phyloP scores from a whole-genome alignment of 2,888 invertebrate genomes.

The Thysanoteuthis rhombus region DNA sequence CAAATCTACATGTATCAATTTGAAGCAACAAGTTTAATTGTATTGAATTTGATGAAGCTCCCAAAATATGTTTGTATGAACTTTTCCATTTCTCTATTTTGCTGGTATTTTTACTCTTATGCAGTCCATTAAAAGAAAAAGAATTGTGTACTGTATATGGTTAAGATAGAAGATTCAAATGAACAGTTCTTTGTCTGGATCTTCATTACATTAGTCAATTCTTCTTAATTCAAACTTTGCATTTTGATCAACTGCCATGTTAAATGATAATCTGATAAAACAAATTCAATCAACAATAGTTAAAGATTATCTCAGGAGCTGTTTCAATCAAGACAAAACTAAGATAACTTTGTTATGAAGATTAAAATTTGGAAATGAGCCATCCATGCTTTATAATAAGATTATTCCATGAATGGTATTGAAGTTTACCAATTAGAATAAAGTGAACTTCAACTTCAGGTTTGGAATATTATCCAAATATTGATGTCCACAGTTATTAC shows the following conservation, averaged over 20 bases:
- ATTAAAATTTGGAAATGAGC: background rate
- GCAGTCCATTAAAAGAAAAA: no score
- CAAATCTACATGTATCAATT: no score
- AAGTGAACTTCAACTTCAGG: background rate
- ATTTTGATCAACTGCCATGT: background rate
- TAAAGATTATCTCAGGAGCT: background rate
- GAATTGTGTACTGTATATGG: no score
- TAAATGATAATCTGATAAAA: background rate
- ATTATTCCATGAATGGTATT: background rate
- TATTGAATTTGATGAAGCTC: no score
- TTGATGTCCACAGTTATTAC: background rate
- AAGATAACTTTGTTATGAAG: background rate
- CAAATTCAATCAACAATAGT: background rate
- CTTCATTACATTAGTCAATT: background rate
- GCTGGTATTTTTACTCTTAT: no score
- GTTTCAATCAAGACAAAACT: background rate
- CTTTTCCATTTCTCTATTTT: no score
- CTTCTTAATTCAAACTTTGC: background rate
- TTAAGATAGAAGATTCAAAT: background rate
- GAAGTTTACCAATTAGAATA: background rate
- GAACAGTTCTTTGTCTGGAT: background rate
- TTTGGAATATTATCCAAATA: background rate
- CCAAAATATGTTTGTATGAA: no score
- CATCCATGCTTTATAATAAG: background rate
- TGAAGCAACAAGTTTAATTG: no score